phyloP scores from a whole-genome alignment of 2,888 invertebrate genomes.

The Drosophila mercatorum region DNA sequence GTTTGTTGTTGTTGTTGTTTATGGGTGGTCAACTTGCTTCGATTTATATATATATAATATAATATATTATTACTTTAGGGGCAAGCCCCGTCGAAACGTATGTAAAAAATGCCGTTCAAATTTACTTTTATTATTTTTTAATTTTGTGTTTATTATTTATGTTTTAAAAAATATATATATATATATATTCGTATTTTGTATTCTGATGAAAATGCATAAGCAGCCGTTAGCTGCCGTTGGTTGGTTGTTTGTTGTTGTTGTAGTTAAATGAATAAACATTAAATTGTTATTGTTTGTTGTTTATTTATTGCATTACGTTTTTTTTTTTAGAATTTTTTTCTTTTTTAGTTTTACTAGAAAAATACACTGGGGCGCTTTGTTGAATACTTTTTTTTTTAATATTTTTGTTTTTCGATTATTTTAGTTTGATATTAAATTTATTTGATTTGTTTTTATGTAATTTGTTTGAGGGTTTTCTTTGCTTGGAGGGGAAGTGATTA shows the following conservation, averaged over 20 bases:
- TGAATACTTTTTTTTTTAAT: slow-evolving; percentile 56
- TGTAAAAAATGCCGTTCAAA: slow-evolving; percentile 71
- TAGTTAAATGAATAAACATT: slow-evolving; percentile 45
- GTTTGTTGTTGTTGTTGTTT: slow-evolving; percentile 29
- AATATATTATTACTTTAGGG: slow-evolving; percentile 19
- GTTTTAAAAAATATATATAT: slow-evolving; percentile 41
- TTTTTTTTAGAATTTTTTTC: slow-evolving; percentile 42
- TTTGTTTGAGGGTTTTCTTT: slow-evolving; percentile 17
- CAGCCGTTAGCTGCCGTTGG: slow-evolving; percentile 62
- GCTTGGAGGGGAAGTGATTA: slow-evolving; percentile 45
- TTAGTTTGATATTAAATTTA: slow-evolving; percentile 56
- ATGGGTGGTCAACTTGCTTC: slow-evolving; percentile 43
- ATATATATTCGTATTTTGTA: slow-evolving; percentile 44
- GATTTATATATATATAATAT: slow-evolving; percentile 14
- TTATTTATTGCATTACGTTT: slow-evolving; percentile 67
- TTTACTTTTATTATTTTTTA: slow-evolving; percentile 51
- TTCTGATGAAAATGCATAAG: slow-evolving; percentile 75
- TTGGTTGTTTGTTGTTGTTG: slow-evolving; percentile 43
- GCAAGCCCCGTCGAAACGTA: slow-evolving; percentile 52
- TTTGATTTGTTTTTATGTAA: slow-evolving; percentile 39
- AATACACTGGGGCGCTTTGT: slow-evolving; percentile 78
- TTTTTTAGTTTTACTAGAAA: slow-evolving; percentile 74
- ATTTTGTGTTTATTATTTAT: background rate
- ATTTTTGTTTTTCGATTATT: slow-evolving; percentile 28
- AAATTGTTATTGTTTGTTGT: slow-evolving; percentile 21